Conservation (phyloP, 2,113 vertebrate species). For the Cryptotis parvus region DNA sequence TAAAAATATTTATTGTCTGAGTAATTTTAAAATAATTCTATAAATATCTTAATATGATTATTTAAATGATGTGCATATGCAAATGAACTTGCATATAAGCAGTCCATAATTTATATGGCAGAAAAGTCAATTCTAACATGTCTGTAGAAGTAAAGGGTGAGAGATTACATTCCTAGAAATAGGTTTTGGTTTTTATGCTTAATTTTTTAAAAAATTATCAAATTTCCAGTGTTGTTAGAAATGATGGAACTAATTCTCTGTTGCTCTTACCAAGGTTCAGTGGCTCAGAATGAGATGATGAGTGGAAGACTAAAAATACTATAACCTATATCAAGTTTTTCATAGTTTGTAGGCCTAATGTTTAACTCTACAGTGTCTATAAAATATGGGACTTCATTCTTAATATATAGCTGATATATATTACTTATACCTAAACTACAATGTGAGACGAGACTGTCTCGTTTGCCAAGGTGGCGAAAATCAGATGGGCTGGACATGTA, state of each 20-base stretch:
- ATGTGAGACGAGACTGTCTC: no score
- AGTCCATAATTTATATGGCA: not conserved
- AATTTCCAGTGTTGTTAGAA: not conserved
- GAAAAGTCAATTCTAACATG: not conserved
- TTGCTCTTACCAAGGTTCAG: conserved; percentile 13
- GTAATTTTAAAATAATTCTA: conserved; percentile 65
- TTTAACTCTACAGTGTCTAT: not conserved
- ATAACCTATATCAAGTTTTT: not conserved
- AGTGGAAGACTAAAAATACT: conserved; percentile 13
- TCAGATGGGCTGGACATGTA: no score
- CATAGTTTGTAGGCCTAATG: not conserved
- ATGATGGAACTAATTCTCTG: not conserved
- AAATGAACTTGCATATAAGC: not conserved
- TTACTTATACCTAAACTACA: no score
- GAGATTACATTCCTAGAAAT: not conserved
- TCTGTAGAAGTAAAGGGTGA: not conserved
- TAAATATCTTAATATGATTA: not conserved
- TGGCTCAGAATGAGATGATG: not conserved
- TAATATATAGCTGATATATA: no score
- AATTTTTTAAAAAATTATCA: not conserved
- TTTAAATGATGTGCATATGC: not conserved
- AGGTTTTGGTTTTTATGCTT: not conserved
- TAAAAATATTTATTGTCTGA: conserved; percentile 63
- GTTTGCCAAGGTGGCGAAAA: no score
- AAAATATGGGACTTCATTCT: not conserved